These are phyloP conservation scores for Argopecten irradians DNA, from an alignment of 1,140 invertebrate genomes.

Conservation along the genomic window DNA sequence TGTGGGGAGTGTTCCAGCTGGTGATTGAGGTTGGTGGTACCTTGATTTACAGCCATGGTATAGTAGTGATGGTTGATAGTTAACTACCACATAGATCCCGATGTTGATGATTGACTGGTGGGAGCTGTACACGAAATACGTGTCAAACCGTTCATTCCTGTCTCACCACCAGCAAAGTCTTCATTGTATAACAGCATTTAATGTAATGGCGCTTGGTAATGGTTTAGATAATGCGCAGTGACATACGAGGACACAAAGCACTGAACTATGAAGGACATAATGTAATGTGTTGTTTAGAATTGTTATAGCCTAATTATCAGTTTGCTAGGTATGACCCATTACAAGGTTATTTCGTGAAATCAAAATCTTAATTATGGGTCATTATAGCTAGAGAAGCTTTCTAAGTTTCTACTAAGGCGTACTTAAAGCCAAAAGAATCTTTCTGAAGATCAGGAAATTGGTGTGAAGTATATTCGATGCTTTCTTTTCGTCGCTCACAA, in stretches of 20 bases:
- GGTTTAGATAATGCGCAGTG: background rate
- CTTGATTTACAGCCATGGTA: background rate
- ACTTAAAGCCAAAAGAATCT: no score
- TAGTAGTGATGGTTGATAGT: background rate
- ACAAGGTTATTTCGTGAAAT: no score
- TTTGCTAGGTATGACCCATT: no score
- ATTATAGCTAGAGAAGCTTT: no score
- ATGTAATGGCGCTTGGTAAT: background rate
- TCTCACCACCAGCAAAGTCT: background rate
- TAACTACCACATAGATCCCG: background rate
- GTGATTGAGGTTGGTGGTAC: constrained; percentile 5
- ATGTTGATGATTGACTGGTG: background rate
- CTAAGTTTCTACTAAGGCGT: no score
- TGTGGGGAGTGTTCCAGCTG: background rate
- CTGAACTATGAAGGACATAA: background rate
- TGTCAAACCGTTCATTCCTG: background rate
- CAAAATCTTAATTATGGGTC: no score
- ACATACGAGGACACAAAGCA: background rate
- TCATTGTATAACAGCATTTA: background rate
- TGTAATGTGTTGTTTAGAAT: no score
- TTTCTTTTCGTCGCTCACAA: no score
- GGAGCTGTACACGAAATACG: background rate
- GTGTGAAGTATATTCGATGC: no score
- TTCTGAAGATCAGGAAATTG: no score
- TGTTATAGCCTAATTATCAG: no score